A percentile compares a stretch with the other conserved stretches of the same genome.
These are phyloP conservation scores for Chaetorhynchus papuensis DNA, from an alignment of 2,113 vertebrate genomes.

Conservation along the genomic window DNA sequence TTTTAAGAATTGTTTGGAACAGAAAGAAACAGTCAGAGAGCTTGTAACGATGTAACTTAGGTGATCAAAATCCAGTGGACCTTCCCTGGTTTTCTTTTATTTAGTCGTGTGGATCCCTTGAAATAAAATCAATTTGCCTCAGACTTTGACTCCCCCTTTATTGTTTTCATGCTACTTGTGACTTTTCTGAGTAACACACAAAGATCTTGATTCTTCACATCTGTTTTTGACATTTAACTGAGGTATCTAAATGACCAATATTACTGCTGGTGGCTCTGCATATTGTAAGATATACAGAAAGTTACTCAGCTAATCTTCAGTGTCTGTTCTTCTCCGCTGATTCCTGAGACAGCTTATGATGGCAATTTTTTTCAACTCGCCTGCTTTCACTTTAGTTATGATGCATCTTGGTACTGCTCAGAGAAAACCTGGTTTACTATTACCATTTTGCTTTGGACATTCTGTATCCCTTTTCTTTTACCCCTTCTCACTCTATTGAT, in stretches of 20 bases:
- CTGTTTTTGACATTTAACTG: neutral
- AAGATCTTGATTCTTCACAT: neutral
- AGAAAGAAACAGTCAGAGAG: neutral
- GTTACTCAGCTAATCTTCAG: neutral
- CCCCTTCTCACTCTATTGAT: neutral
- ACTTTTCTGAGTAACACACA: neutral
- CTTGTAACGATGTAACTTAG: accelerated
- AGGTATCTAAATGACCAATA: neutral
- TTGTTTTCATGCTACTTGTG: neutral
- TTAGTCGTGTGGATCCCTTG: neutral
- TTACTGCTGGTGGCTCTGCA: accelerated
- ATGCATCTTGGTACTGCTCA: neutral
- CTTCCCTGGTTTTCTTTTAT: neutral
- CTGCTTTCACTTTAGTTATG: neutral
- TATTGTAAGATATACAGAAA: neutral
- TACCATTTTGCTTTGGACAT: neutral
- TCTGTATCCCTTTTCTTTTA: neutral
- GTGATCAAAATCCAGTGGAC: neutral
- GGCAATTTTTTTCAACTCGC: neutral
- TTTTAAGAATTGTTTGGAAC: neutral
- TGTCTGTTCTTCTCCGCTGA: neutral
- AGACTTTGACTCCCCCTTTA: neutral
- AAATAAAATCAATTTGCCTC: neutral
- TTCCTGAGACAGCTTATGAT: neutral
- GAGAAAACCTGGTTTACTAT: neutral